Percentiles rank a stretch among this genome's conserved stretches.
These are phyloP conservation scores for Tenthredo livida DNA, from an alignment of 2,888 invertebrate species.

Conservation along the genomic window DNA sequence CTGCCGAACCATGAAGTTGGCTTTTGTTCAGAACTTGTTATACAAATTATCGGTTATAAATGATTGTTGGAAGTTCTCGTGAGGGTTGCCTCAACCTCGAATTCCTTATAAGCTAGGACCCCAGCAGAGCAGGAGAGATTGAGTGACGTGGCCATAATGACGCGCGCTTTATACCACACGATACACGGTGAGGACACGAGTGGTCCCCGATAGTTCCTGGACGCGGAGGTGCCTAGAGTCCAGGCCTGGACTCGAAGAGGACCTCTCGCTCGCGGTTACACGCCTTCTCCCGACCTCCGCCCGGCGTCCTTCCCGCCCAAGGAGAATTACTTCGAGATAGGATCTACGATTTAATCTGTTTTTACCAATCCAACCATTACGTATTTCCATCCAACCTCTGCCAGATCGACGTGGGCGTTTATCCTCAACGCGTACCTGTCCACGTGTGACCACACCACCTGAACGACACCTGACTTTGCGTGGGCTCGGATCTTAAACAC, in stretches of 20 bases:
- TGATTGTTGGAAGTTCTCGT: constrained; percentile 64
- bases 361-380: constrained; percentile 67
- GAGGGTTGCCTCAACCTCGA: constrained; percentile 36
- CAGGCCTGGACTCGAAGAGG: constrained; percentile 33
- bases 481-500: constrained; percentile 55
- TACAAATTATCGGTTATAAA: constrained; percentile 70
- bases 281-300: constrained; percentile 62
- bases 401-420: constrained; percentile 56
- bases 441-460: constrained; percentile 57
- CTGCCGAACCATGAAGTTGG: constrained; percentile 38
- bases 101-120: constrained; percentile 60
- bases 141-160: constrained; percentile 76
- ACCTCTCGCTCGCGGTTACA: constrained; percentile 54
- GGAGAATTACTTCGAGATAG: constrained; percentile 62
- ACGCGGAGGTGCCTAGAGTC: constrained; percentile 24
- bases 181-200: constrained; percentile 45
- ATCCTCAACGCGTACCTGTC: constrained; percentile 48
- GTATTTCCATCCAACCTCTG: constrained; percentile 51
- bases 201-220: constrained; percentile 5
- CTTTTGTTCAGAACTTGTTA: constrained; percentile 64
- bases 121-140: constrained; percentile 66
- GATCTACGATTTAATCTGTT: constrained; percentile 70
- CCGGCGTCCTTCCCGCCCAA: constrained; percentile 66
- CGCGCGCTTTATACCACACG: constrained; percentile 60
- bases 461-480: constrained; percentile 64